Evolutionary conservation across 2,797 vertebrate species (phyloP).

Genomic region (Pelodytes ibericus): DNA sequence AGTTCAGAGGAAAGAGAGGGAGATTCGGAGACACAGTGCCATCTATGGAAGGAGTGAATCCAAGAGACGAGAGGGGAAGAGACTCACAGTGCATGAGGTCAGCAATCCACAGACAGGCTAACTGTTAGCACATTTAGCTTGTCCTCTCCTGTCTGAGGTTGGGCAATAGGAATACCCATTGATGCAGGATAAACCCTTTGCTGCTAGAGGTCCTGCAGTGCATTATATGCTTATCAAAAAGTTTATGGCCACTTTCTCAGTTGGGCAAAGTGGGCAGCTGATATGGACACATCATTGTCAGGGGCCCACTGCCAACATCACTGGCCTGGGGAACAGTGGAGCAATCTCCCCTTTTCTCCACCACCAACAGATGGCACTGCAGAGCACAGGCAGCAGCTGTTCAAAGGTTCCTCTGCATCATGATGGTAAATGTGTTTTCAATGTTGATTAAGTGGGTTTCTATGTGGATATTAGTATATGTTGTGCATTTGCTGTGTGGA

Average conservation of each 20-base stretch:
- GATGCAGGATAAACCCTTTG: background rate
- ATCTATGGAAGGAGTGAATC: slow-evolving; percentile 95
- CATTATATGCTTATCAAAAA: background rate
- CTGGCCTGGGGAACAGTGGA: no score
- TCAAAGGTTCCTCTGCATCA: background rate
- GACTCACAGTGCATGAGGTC: slow-evolving; percentile 95
- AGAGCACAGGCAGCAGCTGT: background rate
- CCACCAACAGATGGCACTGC: background rate
- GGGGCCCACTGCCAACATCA: no score
- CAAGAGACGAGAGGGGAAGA: slow-evolving; percentile 93
- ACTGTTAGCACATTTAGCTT: background rate
- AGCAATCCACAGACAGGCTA: slow-evolving; percentile 50
- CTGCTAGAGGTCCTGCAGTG: background rate
- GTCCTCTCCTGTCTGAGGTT: background rate
- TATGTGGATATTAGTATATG: no score
- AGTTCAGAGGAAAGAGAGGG: slow-evolving; percentile 87
- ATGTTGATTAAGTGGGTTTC: no score
- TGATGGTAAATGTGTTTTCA: no score
- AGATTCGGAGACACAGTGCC: slow-evolving; percentile 93
- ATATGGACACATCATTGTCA: no score
- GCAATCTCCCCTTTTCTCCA: no score
- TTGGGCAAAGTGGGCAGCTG: background rate
- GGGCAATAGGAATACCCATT: background rate
- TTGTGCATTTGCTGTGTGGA: no score
- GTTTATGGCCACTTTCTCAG: background rate